Conservation (phyloP, 2,113 vertebrate species). For the Scopus umbretta region DNA sequence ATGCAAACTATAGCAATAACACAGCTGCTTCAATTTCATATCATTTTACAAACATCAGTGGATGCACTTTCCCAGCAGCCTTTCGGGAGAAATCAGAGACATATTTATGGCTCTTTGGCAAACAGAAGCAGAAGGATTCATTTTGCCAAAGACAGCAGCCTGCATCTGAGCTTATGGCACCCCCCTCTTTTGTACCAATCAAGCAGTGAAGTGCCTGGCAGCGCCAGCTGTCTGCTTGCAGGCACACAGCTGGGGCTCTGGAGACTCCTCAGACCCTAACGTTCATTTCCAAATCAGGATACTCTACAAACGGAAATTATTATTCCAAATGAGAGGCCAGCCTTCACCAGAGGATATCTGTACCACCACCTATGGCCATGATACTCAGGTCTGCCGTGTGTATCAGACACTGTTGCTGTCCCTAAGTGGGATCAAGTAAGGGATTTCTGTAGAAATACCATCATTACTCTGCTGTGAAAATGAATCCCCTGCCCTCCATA, state of each 20-base stretch:
- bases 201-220: not conserved
- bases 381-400: not conserved
- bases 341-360: not conserved
- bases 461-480: not conserved
- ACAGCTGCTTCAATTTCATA: not conserved
- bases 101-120: not conserved
- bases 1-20: not conserved
- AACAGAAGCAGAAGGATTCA: not conserved
- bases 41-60: not conserved
- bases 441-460: not conserved
- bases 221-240: not conserved
- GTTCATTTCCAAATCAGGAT: not conserved
- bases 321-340: not conserved
- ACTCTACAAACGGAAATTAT: not conserved
- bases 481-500: not conserved
- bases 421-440: accelerated
- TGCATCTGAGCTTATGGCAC: not conserved
- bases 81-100: not conserved
- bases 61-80: not conserved
- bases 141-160: not conserved
- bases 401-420: not conserved
- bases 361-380: no score
- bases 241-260: not conserved
- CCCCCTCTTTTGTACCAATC: not conserved
- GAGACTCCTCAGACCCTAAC: not conserved